These are phyloP conservation scores for Protobothrops mucrosquamatus DNA, from an alignment of 2,113 vertebrate genomes.

Conservation along the genomic window DNA sequence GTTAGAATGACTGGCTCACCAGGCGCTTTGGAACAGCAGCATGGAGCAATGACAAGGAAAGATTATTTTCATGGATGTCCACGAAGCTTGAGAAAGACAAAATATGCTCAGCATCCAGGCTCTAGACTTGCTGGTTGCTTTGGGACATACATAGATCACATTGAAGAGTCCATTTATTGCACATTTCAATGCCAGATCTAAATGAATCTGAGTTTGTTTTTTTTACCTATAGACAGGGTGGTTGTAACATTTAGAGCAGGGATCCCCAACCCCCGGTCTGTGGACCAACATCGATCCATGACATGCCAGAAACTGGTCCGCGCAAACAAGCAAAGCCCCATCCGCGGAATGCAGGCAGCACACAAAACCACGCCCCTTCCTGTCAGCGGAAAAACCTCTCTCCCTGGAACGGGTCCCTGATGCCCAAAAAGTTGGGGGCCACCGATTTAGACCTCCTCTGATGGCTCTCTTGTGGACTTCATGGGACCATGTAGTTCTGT, in stretches of 20 bases:
- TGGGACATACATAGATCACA: background rate
- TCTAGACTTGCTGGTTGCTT: background rate
- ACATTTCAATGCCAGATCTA: background rate
- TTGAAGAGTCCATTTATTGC: background rate
- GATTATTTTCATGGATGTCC: background rate
- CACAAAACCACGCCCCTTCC: background rate
- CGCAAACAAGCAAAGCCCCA: background rate
- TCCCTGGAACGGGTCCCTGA: background rate
- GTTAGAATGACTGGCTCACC: background rate
- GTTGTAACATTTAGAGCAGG: background rate
- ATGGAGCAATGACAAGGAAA: background rate
- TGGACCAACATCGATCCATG: fast-evolving
- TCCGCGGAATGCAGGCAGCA: background rate
- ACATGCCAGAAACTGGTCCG: background rate
- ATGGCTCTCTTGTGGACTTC: background rate
- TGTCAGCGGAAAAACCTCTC: background rate
- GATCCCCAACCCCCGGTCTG: background rate
- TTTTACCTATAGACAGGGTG: background rate
- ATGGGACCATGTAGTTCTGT: background rate
- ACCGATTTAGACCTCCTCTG: background rate
- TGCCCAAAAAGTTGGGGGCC: background rate
- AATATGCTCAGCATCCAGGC: background rate
- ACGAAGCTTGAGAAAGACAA: background rate
- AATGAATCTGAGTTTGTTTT: background rate
- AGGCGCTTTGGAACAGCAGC: background rate